Conservation (phyloP, 2,888 invertebrate genomes). For the Danaus chrysippus region DNA sequence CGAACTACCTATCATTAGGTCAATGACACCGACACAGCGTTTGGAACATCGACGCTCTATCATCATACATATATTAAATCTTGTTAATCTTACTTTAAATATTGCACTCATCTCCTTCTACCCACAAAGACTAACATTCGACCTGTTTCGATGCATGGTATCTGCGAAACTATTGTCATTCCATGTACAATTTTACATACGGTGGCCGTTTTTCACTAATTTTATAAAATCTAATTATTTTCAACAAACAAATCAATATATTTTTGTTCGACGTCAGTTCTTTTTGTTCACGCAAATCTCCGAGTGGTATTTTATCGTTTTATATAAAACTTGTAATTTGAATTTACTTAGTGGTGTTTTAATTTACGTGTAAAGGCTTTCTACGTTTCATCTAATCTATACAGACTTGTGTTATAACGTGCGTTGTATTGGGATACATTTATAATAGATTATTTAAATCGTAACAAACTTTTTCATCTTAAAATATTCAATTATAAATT, state of each 20-base stretch:
- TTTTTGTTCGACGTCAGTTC: conserved; percentile 16
- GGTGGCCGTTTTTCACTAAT: neutral
- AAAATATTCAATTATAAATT: too few relatives aligned
- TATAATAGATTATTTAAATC: too few relatives aligned
- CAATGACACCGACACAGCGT: conserved; percentile 46
- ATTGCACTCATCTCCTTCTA: neutral
- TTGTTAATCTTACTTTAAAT: neutral
- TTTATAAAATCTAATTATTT: conserved; percentile 5
- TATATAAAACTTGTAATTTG: too few relatives aligned
- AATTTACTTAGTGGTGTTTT: too few relatives aligned
- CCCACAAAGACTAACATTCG: too few relatives aligned
- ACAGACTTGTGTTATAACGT: too few relatives aligned
- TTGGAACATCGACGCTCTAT: neutral
- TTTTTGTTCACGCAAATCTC: conserved; percentile 19
- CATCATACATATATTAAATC: conserved; percentile 1
- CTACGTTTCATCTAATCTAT: too few relatives aligned
- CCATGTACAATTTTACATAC: neutral
- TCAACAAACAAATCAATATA: conserved; percentile 13
- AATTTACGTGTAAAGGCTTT: too few relatives aligned
- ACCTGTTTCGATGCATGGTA: too few relatives aligned
- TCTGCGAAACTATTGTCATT: neutral
- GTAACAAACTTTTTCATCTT: too few relatives aligned
- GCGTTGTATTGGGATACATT: too few relatives aligned
- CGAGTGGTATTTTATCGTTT: too few relatives aligned
- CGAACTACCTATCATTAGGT: conserved; percentile 61